phyloP scores from a whole-genome alignment of 2,797 vertebrate genomes.

The Mormyrus proboscirostris region DNA sequence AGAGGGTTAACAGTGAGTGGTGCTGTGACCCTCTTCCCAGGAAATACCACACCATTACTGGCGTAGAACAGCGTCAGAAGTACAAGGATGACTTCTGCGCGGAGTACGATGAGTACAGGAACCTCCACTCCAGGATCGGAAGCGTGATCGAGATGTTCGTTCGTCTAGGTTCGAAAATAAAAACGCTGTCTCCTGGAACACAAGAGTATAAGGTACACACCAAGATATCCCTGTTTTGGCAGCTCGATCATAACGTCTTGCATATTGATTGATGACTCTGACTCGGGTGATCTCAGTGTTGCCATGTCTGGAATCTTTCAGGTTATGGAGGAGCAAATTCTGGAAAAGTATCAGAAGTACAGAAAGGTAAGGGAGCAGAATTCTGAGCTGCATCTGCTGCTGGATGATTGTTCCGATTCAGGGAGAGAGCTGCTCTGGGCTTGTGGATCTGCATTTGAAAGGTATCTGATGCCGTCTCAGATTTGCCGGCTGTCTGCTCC shows the following conservation, averaged over 20 bases:
- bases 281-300: not conserved
- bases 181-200: conserved; percentile 67
- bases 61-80: conserved; percentile 62
- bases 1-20: not conserved
- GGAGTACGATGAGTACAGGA: conserved; percentile 70
- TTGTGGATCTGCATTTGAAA: not conserved
- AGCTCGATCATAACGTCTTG: not conserved
- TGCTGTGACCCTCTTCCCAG: conserved; percentile 42
- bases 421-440: not conserved
- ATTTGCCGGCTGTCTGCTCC: not conserved
- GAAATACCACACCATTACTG: conserved; percentile 65
- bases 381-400: not conserved
- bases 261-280: conserved; percentile 7
- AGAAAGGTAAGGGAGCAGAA: conserved; percentile 64
- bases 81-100: conserved; percentile 77
- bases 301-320: conserved; percentile 47
- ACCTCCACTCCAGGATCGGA: conserved; percentile 65
- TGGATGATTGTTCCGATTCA: not conserved
- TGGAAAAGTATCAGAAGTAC: conserved; percentile 74
- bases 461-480: not conserved
- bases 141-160: conserved; percentile 69
- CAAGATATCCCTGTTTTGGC: not conserved
- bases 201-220: conserved; percentile 69
- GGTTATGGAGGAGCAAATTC: conserved; percentile 75
- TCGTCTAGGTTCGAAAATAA: conserved; percentile 76